Evolutionary conservation across 2,888 invertebrate species (phyloP).

Genomic region (Gortyna flavago): DNA sequence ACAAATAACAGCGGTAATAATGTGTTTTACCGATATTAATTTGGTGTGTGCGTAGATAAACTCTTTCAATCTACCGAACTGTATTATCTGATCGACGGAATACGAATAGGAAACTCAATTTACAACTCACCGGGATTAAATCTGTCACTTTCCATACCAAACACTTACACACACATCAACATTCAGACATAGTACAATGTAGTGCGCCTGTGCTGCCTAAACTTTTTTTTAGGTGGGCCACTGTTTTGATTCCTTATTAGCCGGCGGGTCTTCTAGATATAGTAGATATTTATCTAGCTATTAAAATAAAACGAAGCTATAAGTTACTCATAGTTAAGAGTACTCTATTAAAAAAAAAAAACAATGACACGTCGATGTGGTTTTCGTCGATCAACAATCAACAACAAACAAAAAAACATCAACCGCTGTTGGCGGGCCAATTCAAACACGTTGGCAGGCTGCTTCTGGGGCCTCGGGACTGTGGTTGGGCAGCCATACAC

Average conservation of each 20-base stretch:
- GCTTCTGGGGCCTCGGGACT: neutral
- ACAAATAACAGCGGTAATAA: neutral
- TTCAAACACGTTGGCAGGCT: neutral
- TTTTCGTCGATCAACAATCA: too few relatives aligned
- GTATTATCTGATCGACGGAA: neutral
- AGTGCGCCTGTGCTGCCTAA: neutral
- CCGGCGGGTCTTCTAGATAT: neutral
- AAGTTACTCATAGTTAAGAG: neutral
- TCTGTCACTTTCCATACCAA: neutral
- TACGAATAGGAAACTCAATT: neutral
- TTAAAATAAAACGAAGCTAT: neutral
- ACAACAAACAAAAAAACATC: too few relatives aligned
- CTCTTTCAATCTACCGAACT: neutral
- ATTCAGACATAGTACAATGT: neutral
- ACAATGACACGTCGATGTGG: neutral
- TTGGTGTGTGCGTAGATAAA: neutral
- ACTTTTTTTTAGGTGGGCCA: neutral
- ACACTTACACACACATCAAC: neutral
- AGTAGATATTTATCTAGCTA: neutral
- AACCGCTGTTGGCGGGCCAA: neutral
- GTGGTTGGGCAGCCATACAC: neutral
- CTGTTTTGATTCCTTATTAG: neutral
- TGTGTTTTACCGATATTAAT: too few relatives aligned
- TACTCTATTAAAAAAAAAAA: neutral
- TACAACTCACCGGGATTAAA: neutral